Evolutionary conservation across 2,888 invertebrate genomes (phyloP), one percentile per base, ranked within the genome.

Genomic region (Euplagia quadripunctaria): DNA sequence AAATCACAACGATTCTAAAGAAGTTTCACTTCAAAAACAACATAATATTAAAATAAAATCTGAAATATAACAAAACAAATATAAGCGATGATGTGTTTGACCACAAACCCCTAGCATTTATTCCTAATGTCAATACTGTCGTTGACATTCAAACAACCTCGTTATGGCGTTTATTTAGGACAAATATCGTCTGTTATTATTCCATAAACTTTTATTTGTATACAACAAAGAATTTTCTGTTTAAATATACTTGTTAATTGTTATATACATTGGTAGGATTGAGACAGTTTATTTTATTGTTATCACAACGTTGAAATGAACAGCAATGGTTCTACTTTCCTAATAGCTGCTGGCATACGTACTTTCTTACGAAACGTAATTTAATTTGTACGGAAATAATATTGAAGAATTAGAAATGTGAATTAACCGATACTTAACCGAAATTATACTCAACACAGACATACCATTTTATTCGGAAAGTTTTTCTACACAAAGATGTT

Each of bases 61-160:
- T 58, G 31, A 1, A 31, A 31, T 31, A 31, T 5, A 55, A 55
- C 20, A 1, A 20, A 58, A 58, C 12, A 20, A 58, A 58, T 20
- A 11, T 11, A 58, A 20, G 20, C 58, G 11, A 20, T 58, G 9
- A 55, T 52, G 8, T 9, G 42, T 9, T n/a, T 12, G 4, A 65
- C 46, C 16, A 49, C 46, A 65, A 46, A 66, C 31, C 20, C 49
- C 12, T 49, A 41, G 16, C 68, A 55, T 46, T 71, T 70, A 70
- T 70, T 58, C 43, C 6, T 52, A 71, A 73, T 76, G 68, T 65
- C 68, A 75, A 55, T 70, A 72, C 46, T 5, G 51, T 69, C 52
- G 61, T 75, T 75, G 70, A 73, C 75, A 76, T 76, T 73, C 55
- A 75, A 52, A 67, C 64, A 12, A 43, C 51, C 31, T 52, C 41